These are phyloP conservation scores for Diaperis boleti DNA, from an alignment of 2,888 invertebrate genomes.

Conservation along the genomic window DNA sequence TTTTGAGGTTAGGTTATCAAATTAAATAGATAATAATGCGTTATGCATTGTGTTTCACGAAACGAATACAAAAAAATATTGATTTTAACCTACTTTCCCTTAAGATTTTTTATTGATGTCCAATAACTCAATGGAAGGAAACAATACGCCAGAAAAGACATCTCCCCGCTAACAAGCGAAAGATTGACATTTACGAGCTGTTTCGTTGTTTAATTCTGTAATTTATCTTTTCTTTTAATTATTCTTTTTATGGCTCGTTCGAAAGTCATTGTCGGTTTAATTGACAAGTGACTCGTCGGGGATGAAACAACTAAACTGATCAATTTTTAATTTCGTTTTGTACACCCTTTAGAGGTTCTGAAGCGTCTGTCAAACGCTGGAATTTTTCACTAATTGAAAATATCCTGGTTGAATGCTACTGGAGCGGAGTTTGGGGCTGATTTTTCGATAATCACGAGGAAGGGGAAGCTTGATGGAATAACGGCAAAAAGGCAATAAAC, in stretches of 20 bases:
- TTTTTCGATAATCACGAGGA: background rate
- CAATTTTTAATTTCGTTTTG: conserved; percentile 1
- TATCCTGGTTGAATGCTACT: conserved; percentile 7
- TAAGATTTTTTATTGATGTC: background rate
- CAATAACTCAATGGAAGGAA: background rate
- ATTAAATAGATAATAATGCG: too few relatives aligned
- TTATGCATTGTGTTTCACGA: too few relatives aligned
- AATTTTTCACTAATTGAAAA: conserved; percentile 13
- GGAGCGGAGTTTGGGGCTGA: background rate
- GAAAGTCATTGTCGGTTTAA: background rate
- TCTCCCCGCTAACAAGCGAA: background rate
- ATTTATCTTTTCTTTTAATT: background rate
- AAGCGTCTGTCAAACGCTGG: background rate
- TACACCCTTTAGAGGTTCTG: conserved; percentile 6
- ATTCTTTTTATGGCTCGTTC: background rate
- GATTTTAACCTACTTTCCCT: too few relatives aligned
- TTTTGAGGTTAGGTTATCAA: too few relatives aligned
- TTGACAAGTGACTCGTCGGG: background rate
- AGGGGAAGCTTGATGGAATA: background rate
- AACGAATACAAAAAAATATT: too few relatives aligned
- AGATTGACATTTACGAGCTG: background rate
- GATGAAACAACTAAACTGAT: background rate
- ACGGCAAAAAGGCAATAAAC: background rate
- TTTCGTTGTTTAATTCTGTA: background rate
- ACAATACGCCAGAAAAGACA: background rate